Evolutionary conservation across 2,888 invertebrate species (phyloP).

Genomic region (Polymixis flavicincta): DNA sequence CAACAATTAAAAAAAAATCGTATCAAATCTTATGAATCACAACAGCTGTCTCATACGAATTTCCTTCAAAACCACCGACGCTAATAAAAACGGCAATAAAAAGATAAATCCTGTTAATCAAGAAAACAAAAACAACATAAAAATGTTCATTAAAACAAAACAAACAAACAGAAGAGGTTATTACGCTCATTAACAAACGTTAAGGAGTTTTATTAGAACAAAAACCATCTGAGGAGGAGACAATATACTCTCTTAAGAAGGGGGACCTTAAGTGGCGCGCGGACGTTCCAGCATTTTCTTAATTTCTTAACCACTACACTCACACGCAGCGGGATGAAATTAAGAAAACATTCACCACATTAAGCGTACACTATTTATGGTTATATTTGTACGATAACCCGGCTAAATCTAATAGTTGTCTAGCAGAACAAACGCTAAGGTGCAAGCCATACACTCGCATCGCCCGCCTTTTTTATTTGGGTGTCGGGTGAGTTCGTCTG

Average conservation of each 20-base stretch:
- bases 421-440: slow-evolving; percentile 58
- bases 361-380: slow-evolving; percentile 79
- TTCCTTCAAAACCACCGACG: slow-evolving; percentile 38
- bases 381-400: slow-evolving; percentile 74
- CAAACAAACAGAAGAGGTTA: slow-evolving; percentile 75
- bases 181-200: slow-evolving; percentile 85
- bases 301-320: slow-evolving; percentile 88
- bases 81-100: slow-evolving; percentile 50
- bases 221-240: slow-evolving; percentile 87
- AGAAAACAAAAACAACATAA: slow-evolving; percentile 65
- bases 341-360: slow-evolving; percentile 89
- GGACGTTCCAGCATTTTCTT: slow-evolving; percentile 88
- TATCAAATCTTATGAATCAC: slow-evolving; percentile 24
- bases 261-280: slow-evolving; percentile 84
- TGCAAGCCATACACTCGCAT: slow-evolving; percentile 61
- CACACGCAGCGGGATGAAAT: slow-evolving; percentile 88
- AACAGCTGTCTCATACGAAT: slow-evolving; percentile 9
- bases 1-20: too few relatives aligned
- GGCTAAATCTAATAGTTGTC: slow-evolving; percentile 70
- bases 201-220: slow-evolving; percentile 86
- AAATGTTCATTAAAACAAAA: slow-evolving; percentile 69
- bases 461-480: slow-evolving; percentile 66
- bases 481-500: slow-evolving; percentile 65
- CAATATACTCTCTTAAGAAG: slow-evolving; percentile 82
- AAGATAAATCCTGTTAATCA: slow-evolving; percentile 63